Percentiles rank a stretch among this genome's conserved stretches.
Evolutionary conservation across 2,888 invertebrate genomes (phyloP).

Genomic region (Polydrusus cervinus): DNA sequence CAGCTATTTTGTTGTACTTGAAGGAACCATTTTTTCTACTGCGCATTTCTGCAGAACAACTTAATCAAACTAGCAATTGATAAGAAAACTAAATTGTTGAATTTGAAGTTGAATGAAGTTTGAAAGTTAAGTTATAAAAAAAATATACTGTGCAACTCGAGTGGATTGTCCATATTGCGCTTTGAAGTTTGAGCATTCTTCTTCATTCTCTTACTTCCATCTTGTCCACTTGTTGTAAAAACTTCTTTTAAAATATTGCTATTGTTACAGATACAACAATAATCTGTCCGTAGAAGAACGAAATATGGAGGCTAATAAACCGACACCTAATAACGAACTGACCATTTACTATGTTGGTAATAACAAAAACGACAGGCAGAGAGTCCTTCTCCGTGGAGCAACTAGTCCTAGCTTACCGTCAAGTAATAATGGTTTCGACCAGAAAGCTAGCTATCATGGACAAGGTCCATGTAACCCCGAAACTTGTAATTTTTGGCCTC

Average conservation of each 20-base stretch:
- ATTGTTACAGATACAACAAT: slow-evolving; percentile 59
- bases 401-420: slow-evolving; percentile 70
- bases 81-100: no score
- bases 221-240: no score
- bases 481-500: slow-evolving; percentile 79
- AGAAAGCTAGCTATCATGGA: slow-evolving; percentile 31
- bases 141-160: no score
- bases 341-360: slow-evolving; percentile 68
- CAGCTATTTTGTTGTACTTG: no score
- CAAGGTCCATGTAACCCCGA: slow-evolving; percentile 72
- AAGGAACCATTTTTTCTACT: no score
- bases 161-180: no score
- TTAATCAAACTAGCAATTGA: no score
- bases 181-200: no score
- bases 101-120: no score
- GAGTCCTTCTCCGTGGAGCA: slow-evolving; percentile 71
- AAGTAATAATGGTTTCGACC: slow-evolving; percentile 60
- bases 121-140: no score
- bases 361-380: slow-evolving; percentile 67
- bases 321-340: slow-evolving; percentile 64
- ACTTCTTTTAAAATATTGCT: neutral
- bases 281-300: slow-evolving; percentile 60
- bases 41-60: no score
- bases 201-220: no score
- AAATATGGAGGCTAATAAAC: slow-evolving; percentile 61